Percentiles rank a stretch among this genome's conserved stretches.
These are phyloP conservation scores for Trachelus tabidus DNA, from an alignment of 2,888 invertebrate genomes.

Conservation along the genomic window DNA sequence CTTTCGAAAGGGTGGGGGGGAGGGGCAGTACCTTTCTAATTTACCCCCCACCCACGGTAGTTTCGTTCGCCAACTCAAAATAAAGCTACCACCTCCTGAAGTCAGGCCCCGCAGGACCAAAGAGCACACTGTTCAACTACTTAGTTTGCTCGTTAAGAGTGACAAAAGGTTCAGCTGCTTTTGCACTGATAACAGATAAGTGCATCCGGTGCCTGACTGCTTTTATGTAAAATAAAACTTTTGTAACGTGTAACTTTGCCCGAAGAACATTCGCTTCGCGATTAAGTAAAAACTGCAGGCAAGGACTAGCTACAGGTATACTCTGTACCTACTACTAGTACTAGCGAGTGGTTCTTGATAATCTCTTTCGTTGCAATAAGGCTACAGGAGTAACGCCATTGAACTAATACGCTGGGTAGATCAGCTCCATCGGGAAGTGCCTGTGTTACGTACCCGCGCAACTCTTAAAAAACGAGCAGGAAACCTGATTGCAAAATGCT, in stretches of 20 bases:
- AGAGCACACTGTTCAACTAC: neutral
- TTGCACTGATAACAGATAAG: neutral
- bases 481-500: neutral
- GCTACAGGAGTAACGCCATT: neutral
- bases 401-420: neutral
- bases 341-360: neutral
- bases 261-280: neutral
- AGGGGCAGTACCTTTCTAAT: neutral
- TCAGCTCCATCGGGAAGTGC: neutral
- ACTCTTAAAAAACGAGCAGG: neutral
- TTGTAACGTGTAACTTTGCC: neutral
- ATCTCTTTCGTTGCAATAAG: neutral
- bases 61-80: neutral
- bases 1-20: neutral
- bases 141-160: neutral
- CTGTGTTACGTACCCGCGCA: neutral
- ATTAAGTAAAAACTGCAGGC: neutral
- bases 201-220: neutral
- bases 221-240: neutral
- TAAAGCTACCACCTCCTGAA: neutral
- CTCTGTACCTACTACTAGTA: neutral
- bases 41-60: neutral
- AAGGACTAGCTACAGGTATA: neutral
- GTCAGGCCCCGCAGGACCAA: neutral
- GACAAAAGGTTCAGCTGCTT: neutral